Conservation (phyloP, 2,797 vertebrate genomes). For the Microctenopoma stevenorrisi region DNA sequence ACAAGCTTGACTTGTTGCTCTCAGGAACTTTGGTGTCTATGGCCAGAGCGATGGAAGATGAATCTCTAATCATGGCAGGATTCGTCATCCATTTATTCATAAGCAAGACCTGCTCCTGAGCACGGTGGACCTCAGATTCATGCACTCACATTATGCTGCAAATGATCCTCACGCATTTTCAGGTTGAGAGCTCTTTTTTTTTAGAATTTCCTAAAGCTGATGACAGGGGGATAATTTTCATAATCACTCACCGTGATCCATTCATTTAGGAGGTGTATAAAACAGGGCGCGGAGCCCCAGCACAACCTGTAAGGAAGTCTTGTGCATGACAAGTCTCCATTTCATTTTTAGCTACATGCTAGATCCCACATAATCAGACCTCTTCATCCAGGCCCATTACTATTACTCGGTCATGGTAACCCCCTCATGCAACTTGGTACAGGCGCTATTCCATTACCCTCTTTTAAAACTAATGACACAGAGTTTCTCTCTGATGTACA, state of each 20-base stretch:
- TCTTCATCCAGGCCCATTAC: conserved; percentile 66
- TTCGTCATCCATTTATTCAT: conserved; percentile 46
- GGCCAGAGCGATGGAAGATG: conserved; percentile 33
- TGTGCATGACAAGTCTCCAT: conserved; percentile 31
- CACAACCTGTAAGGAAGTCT: conserved; percentile 59
- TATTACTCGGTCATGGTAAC: conserved; percentile 71
- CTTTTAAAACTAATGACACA: conserved; percentile 71
- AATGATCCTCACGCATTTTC: conserved; percentile 56
- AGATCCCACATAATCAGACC: conserved; percentile 65
- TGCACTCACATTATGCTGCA: conserved; percentile 29
- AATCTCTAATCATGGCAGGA: conserved; percentile 38
- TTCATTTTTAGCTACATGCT: conserved; percentile 51
- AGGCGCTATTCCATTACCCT: conserved; percentile 71
- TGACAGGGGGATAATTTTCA: conserved; percentile 54
- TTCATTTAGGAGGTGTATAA: conserved; percentile 57
- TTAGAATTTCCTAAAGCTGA: conserved; percentile 28
- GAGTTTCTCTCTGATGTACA: conserved; percentile 73
- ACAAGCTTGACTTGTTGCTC: conserved; percentile 72
- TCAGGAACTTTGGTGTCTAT: conserved; percentile 53
- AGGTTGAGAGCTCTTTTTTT: conserved; percentile 39
- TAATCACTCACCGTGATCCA: conserved; percentile 50
- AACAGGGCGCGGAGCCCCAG: conserved; percentile 52
- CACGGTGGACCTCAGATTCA: conserved; percentile 26
- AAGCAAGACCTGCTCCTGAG: conserved; percentile 24
- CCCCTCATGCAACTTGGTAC: conserved; percentile 63